Base-by-base conservation (phyloP, 2,113 vertebrate species). In the Sprattus sprattus region DNA sequence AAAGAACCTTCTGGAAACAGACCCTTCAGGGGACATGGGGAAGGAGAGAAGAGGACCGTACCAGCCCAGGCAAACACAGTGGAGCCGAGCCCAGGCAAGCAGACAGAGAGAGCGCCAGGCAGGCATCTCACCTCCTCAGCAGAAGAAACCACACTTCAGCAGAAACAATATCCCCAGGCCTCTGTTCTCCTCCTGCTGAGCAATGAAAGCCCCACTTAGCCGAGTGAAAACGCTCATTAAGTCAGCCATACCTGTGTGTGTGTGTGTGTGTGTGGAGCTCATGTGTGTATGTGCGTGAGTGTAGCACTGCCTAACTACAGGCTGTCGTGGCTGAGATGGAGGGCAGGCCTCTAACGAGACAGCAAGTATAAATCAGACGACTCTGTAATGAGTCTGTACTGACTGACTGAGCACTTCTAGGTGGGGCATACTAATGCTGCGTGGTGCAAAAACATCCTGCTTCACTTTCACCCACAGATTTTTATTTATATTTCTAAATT, bases 121-220 rank as follows among this genome's bases (percentile, higher is more conserved):
- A 52, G 50, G 10, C 50, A 52, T 52, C 50, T 52, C 50, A 8
- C 50, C 50, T 15, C 2, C 11, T 52, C 50, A 52, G 50, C 50
- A 52, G 50, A 52, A 11, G 50, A 52, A 52, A 52, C 10, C 50
- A 52, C 50, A 52, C 9, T 52, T 52, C 11, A 52, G 50, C 50
- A 22, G 45, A 39, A 46, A 83, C 32, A 81, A 81, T 78, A 45
- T 85, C 82, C 83, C 22, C 16, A 60, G 50, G 83, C 46, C 54
- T 84, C 54, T 22, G 71, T 9, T 81, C 84, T 81, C 82, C 81
- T 45, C 50, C 50, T 86, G 81, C 15, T 49, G 80, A 32, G 54
- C 67, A 81, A 85, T 81, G 75, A 64, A 83, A 83, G 47, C 81
- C 49, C 83, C 6, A 47, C 45, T 82, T n/a, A 57, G n/a, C 4